A percentile compares a stretch with the other conserved stretches of the same genome.
Conservation (phyloP, 2,113 vertebrate genomes). For the Myocastor coypus region DNA sequence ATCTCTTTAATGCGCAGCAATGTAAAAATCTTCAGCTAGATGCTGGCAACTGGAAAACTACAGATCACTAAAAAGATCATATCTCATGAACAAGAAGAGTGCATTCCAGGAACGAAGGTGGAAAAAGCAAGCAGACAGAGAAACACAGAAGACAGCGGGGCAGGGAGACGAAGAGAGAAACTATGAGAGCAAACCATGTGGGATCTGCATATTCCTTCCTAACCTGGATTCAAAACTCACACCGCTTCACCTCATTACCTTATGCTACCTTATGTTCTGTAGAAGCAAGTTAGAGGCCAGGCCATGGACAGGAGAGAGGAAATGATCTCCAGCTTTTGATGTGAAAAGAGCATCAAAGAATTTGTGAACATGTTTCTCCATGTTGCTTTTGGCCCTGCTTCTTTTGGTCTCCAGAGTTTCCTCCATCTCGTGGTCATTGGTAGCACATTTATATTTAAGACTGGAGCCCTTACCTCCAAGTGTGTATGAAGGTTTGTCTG, state of each 20-base stretch:
- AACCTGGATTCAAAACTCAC: neutral
- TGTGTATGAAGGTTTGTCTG: neutral
- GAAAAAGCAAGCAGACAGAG: neutral
- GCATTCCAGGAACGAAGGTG: neutral
- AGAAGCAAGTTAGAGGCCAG: conserved; percentile 6
- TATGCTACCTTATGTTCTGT: neutral
- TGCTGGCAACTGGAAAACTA: neutral
- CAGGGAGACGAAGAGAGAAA: neutral
- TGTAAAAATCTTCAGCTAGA: neutral
- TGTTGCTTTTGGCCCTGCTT: neutral
- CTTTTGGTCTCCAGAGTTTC: neutral
- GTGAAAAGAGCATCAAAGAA: neutral
- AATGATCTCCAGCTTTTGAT: neutral
- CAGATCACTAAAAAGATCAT: neutral
- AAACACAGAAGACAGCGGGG: neutral
- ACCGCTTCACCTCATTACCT: neutral
- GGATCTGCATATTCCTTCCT: neutral
- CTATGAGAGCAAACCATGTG: neutral
- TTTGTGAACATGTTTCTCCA: neutral
- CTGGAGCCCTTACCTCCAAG: neutral
- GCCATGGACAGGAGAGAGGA: neutral
- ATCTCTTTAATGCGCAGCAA: neutral
- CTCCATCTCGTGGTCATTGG: neutral
- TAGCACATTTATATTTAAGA: conserved; percentile 11
- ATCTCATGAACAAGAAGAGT: neutral